Base-by-base conservation (phyloP, 2,888 invertebrate genomes). In the Rhagophthalmus giganteus region DNA sequence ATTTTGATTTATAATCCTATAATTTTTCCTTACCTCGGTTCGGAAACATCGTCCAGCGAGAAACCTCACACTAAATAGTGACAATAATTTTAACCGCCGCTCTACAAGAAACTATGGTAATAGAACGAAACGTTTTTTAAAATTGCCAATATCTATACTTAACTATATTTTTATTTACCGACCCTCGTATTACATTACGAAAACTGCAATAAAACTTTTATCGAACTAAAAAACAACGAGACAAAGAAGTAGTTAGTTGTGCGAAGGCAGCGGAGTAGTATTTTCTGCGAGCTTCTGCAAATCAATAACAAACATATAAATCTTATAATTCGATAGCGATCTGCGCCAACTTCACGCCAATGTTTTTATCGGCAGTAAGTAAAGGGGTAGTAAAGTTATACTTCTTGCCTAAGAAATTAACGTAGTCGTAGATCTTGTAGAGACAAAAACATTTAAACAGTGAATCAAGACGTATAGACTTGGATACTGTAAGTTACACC, bases 401-500 rank as follows among this genome's bases (percentile, higher is more conserved):
- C 66, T 65, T 66, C 66, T 66, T 67, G 66, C 65, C 61, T 61
- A 64, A 64, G 61, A 66, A 67, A 67, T 67, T 67, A 67, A 67
- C 67, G 58, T 61, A 61, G 65, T 63, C 65, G 64, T 67, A 67
- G 67, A 67, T 67, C 67, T 67, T 62, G 62, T 54, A 54, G 62
- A 61, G 64, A 64, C 67, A 67, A 67, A 67, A 67, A 67, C 67
- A 67, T 64, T 63, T 62, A 65, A 66, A 67, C 63, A 57, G 55
- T 64, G 62, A 61, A 65, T 65, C 63, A 58, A 60, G 64, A 63
- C 62, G 60, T 66, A 61, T 61, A 63, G 63, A 60, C 60, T 58
- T 26, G 49, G 48, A 51, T 59, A 53, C 46, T 50, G 50, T 54
- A 45, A 58, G 51, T 57, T 55, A 57, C 57, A 54, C 55, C 54